Base-by-base conservation (phyloP, 2,888 invertebrate species). In the Eretmocerus hayati region DNA sequence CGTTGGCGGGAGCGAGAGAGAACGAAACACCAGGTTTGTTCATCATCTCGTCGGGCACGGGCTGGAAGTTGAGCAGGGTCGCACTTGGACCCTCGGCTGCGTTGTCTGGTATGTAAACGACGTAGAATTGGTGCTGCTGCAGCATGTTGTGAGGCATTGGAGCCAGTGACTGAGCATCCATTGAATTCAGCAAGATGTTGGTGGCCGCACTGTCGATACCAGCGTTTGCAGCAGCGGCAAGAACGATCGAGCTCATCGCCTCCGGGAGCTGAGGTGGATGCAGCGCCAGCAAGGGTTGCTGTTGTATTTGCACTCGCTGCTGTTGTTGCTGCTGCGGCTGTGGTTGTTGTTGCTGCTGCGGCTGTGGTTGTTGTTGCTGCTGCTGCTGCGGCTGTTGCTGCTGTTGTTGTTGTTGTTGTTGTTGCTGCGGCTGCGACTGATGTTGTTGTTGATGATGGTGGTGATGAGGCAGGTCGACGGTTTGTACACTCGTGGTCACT, bases 21-120 rank as follows among this genome's bases (percentile, higher is more conserved):
- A 40, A 43, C 23, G 39, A 49, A 16, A 53, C 42, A 2, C 46
- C 23, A 3, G 48, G 37, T 13, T 48, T 48, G 21, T 48, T 54
- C 3, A 37, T 37, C 8, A 54, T 46, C 35, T 54, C 50, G n/a
- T 54, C 53, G 2, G 53, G 53, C 2, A 54, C 53, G 2, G 53
- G 53, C 23, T 54, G 53, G 23, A 54, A 54, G 26, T 54, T 54
- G 13, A 54, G 50, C 13, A 54, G 39, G 2, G 53, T 51, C 6
- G 53, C 53, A 1, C 50, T 54, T 3, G 53, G 50, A 2, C 47
- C 26, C 9, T 21, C 21, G 38, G 46, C 40, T 3, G 47, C 13
- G 2, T 38, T 19, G 13, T 54, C 53, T 2, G 53, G 53, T 11
- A 54, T 50, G 19, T 48, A 54, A 1, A 54, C 37, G n/a, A 54